phyloP scores from a whole-genome alignment of 2,113 vertebrate genomes.

The Bos indicus region DNA sequence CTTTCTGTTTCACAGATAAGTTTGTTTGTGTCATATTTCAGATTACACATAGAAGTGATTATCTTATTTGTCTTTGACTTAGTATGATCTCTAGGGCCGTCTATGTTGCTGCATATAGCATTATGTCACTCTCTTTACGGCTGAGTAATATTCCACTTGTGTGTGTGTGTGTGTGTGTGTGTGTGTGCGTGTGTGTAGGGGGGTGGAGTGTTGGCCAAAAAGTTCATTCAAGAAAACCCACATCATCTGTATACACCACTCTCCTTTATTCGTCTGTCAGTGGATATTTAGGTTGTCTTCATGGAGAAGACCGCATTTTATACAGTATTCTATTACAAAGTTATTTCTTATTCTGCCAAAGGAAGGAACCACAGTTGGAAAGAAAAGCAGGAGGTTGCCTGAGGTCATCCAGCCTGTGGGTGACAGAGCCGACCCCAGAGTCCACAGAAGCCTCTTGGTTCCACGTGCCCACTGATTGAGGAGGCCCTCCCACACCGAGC shows the following conservation, averaged over 20 bases:
- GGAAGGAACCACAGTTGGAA: neutral
- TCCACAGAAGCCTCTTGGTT: neutral
- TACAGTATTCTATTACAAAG: neutral
- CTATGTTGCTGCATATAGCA: neutral
- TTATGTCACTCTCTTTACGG: neutral
- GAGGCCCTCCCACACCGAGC: neutral
- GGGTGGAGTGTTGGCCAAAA: neutral
- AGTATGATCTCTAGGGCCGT: neutral
- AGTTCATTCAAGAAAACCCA: neutral
- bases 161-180: neutral
- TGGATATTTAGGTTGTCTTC: neutral
- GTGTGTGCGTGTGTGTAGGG: neutral
- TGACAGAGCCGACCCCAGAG: accelerated
- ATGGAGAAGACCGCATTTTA: neutral
- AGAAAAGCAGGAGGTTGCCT: too few species aligned
- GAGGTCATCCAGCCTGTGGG: neutral
- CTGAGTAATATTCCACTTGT: neutral
- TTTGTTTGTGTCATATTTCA: neutral
- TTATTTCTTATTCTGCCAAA: neutral
- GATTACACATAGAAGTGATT: neutral
- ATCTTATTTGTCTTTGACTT: neutral
- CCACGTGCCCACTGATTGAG: neutral
- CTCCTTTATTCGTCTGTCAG: neutral
- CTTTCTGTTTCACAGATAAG: neutral
- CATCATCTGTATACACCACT: neutral